Base-by-base conservation (phyloP, 2,888 invertebrate genomes). In the Xylota sylvarum region DNA sequence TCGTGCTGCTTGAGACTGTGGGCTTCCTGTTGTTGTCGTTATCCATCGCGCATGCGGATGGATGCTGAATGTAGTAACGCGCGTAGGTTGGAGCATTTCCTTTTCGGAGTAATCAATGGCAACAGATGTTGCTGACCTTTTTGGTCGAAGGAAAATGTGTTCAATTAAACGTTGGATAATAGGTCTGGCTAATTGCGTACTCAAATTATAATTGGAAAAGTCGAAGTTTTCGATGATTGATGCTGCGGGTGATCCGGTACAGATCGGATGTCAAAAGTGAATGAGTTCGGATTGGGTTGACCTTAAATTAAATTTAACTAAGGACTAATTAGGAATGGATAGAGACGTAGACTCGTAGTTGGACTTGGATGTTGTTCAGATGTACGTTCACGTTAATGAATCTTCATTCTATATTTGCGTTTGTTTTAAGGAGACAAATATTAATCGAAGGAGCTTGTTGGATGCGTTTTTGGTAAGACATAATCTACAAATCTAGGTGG, bases 111-210 rank as follows among this genome's bases (percentile, higher is more conserved):
- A 76, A 70, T 80, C 70, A 80, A 19, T 69, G 27, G 74, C 69
- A 72, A 81, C 85, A 85, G 81, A 85, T 85, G 85, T 85, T 85
- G 69, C 60, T 76, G 69, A 64, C 85, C 80, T 76, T 74, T 85
- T 70, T 65, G 64, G 62, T 72, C 46, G 70, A 56, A 40, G 43
- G 14, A 60, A 62, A 58, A 46, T 73, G 46, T 74, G 64, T 79
- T 74, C 79, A 74, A 73, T 69, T 79, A 62, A 77, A 64, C 43
- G 52, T 50, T 76, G 56, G 70, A 30, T 58, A 64, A 46, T 70
- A 64, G 43, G 69, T 58, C 19, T 69, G 56, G 69, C 84, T 70
- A 85, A 85, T 85, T 76, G 65, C 37, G n/a, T 14, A 14, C 32
- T 78, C 19, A 40, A 48, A 35, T 37, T 43, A 27, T 32, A 55